Evolutionary conservation across 2,888 invertebrate species (phyloP), one percentile per base, ranked within the genome.

Genomic region (Agriopis aurantiaria): DNA sequence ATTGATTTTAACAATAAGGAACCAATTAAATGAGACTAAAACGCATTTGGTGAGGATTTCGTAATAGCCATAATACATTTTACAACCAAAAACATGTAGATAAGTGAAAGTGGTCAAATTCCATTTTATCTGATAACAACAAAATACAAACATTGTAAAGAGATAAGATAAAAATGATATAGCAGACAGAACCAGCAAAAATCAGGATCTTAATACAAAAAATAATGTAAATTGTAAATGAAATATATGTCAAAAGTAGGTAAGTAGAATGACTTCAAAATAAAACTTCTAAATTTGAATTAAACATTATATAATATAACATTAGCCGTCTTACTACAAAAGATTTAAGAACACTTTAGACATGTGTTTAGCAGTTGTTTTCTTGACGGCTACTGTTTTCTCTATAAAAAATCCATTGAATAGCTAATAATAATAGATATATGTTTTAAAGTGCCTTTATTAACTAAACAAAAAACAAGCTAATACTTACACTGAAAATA

Each of bases 161-260:
- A 67, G 61, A 67, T 61, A 68, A 57, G 51, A 57, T 57, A 40
- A 64, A 53, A 62, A 23, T 45, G 1, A 23, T 23, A 10, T 10
- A 14, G 33, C 33, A 10, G 12, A 57, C 14, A 57, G 17, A 58
- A 12, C 17, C 9, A 2, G 23, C 11, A 23, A 23, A 17, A 57
- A 58, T 23, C 12, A 0, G 14, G 43, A 45, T n/a, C 14, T 14
- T 43, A 43, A 56, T 9, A 14, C 8, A 12, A n/a, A 41, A 33
- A 33, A 3, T 33, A 5, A 33, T 5, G 33, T 33, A 33, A 33
- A 5, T 33, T 33, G 5, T 3, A 49, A 49, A 49, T 12, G 4
- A 49, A 12, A 49, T 23, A 49, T 14, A 51, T 51, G 7, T 51
- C 33, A 9, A 51, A 51, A 51, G 9, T 3, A 14, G 9, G 9